phyloP scores from a whole-genome alignment of 2,888 invertebrate species.

The Sinodicranocentrus sp. region DNA sequence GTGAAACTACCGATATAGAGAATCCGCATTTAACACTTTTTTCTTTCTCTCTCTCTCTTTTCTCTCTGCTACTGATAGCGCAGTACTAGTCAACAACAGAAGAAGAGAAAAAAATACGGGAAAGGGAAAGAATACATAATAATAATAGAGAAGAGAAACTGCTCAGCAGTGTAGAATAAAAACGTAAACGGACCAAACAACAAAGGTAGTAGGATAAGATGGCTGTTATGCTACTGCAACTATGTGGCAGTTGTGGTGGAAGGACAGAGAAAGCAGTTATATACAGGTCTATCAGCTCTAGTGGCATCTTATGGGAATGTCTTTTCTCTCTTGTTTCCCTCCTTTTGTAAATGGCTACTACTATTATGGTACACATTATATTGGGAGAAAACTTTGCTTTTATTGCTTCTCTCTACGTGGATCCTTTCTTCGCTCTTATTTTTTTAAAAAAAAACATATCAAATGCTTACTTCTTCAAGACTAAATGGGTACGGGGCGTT shows the following conservation, averaged over 20 bases:
- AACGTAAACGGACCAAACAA: slow-evolving; percentile 38
- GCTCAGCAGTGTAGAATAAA: slow-evolving; percentile 13
- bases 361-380: slow-evolving; percentile 47
- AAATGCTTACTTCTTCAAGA: slow-evolving; percentile 50
- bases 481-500: slow-evolving; percentile 46
- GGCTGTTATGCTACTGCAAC: slow-evolving; percentile 5
- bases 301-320: slow-evolving; percentile 46
- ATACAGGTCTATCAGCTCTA: neutral
- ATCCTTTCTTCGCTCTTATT: neutral
- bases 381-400: slow-evolving; percentile 64
- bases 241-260: slow-evolving; percentile 44
- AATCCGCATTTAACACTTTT: slow-evolving; percentile 72
- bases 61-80: slow-evolving; percentile 47
- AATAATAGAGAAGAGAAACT: neutral
- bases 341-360: slow-evolving; percentile 30
- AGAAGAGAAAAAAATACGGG: slow-evolving; percentile 15
- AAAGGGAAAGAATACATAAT: slow-evolving; percentile 10
- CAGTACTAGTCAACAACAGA: slow-evolving; percentile 53
- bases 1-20: slow-evolving; percentile 67
- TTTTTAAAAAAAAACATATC: slow-evolving; percentile 9
- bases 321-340: slow-evolving; percentile 46
- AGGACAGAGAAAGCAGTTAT: slow-evolving; percentile 6
- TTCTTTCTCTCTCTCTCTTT: slow-evolving; percentile 12
- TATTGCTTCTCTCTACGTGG: slow-evolving; percentile 45
- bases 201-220: neutral